Evolutionary conservation across 2,797 vertebrate species (phyloP).

Genomic region (Siniperca scherzeri): DNA sequence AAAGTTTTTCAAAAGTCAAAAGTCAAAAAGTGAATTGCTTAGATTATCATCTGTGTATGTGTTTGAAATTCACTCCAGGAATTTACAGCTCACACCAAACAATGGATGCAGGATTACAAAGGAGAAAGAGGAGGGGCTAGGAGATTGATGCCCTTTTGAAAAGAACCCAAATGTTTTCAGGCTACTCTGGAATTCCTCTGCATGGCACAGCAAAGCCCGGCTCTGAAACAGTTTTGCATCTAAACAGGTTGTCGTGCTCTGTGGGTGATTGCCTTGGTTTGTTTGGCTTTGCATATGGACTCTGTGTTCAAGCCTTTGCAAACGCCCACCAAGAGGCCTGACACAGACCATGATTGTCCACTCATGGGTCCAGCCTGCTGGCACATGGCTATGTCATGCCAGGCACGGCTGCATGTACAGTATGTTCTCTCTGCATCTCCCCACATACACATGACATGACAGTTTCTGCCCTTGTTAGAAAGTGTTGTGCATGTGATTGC

Average conservation of each 20-base stretch:
- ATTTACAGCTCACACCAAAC: constrained; percentile 22
- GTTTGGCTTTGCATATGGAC: constrained; percentile 36
- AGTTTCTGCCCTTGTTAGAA: constrained; percentile 21
- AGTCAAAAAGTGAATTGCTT: not conserved
- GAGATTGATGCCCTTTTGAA: constrained; percentile 9
- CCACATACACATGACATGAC: constrained; percentile 8
- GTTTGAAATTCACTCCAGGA: constrained; percentile 10
- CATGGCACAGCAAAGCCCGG: not conserved
- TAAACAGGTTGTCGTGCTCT: constrained; percentile 9
- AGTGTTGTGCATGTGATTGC: not conserved
- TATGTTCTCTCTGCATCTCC: constrained; percentile 42
- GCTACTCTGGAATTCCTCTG: constrained; percentile 34
- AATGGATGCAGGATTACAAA: constrained; percentile 17
- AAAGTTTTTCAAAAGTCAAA: not conserved
- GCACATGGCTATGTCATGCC: constrained; percentile 64
- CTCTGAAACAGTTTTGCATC: constrained; percentile 13
- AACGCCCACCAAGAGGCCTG: constrained; percentile 30
- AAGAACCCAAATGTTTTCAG: not conserved
- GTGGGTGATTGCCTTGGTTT: not conserved
- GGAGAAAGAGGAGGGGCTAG: not conserved
- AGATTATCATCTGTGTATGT: constrained; percentile 1
- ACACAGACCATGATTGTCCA: constrained; percentile 73
- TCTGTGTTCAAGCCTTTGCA: constrained; percentile 34
- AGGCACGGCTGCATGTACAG: constrained; percentile 64
- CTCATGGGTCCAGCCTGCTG: constrained; percentile 56